Base-by-base conservation (phyloP, 2,797 vertebrate species). In the Darevskia nairensis region DNA sequence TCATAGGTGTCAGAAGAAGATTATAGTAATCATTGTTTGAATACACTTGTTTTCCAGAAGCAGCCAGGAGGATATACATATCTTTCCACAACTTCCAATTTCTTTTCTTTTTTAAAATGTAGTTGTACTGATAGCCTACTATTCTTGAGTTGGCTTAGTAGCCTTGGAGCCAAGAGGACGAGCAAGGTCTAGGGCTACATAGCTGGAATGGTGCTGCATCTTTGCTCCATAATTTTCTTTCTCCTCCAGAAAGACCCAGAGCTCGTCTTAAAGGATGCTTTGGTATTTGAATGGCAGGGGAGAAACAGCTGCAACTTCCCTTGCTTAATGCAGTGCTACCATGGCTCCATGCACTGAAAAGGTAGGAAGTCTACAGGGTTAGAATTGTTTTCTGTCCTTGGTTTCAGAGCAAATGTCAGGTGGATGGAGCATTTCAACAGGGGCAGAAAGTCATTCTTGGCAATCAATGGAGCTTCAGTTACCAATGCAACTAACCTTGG, bases 21-120 rank as follows among this genome's bases (percentile, higher is more conserved):
- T 86, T 32, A 11, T 23, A 41, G 44, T 44, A 72, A 82, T 86
- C 72, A 8, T 19, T 80, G 29, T 35, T 0, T 0, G 71, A 93
- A 92, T 87, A 79, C 0, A 6, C 50, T 2, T 3, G 72, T 68
- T 92, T 91, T 92, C 84, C 75, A 90, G 87, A n/a, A 39, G 19
- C 71, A 75, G 76, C 76, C 27, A 25, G 15, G 44, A 79, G 6
- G 8, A 55, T 50, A 79, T 19, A n/a, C 27, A 3, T 39, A 41
- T 41, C 19, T 44, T 39, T 27, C 21, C 41, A 25, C 44, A 21
- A 75, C 9, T 76, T 76, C 39, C 23, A 41, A 41, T 41, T 41
- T 41, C 41, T 41, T 41, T 41, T 41, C 41, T 41, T 41, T 41
- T 41, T 41, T 6, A 41, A 41, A 41, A 41, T 6, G 41, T 6